Evolutionary conservation across 64 coral and sea anemone genomes (phyloP).

Genomic region (Cladopsammia gracilis): DNA sequence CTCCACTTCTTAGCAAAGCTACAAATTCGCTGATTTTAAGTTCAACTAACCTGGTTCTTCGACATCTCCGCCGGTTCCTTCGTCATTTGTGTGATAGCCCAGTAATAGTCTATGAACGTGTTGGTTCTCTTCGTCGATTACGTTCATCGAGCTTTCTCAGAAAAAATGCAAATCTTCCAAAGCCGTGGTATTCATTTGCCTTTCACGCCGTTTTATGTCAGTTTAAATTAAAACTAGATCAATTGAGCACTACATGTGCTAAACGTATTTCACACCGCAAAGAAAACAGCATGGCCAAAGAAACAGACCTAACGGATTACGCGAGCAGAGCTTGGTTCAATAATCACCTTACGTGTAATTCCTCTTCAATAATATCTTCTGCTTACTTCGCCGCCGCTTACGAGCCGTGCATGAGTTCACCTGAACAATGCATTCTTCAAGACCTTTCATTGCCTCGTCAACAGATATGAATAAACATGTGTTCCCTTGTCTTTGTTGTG

Average conservation of each 20-base stretch:
- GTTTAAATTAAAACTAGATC: background rate
- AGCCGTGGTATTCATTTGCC: background rate
- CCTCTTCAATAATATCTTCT: background rate
- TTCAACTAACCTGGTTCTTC: background rate
- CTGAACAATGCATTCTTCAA: background rate
- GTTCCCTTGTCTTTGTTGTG: background rate
- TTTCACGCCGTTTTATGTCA: background rate
- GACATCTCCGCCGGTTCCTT: background rate
- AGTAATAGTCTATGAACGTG: background rate
- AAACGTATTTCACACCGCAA: no score
- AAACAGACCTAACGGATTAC: background rate
- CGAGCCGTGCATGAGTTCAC: slow-evolving; percentile 27
- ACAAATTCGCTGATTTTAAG: background rate
- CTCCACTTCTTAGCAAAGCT: background rate
- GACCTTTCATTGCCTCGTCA: background rate
- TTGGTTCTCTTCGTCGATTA: background rate
- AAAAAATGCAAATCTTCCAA: slow-evolving; percentile 4
- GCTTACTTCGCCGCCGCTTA: background rate
- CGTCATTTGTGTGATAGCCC: slow-evolving; percentile 9
- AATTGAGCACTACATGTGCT: background rate
- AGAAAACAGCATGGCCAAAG: background rate
- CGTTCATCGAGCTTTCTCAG: slow-evolving; percentile 20
- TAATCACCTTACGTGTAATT: background rate
- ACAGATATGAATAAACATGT: slow-evolving; percentile 57
- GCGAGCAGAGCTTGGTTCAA: background rate